Conservation (phyloP, 2,113 vertebrate species). For the Pionites leucogaster region DNA sequence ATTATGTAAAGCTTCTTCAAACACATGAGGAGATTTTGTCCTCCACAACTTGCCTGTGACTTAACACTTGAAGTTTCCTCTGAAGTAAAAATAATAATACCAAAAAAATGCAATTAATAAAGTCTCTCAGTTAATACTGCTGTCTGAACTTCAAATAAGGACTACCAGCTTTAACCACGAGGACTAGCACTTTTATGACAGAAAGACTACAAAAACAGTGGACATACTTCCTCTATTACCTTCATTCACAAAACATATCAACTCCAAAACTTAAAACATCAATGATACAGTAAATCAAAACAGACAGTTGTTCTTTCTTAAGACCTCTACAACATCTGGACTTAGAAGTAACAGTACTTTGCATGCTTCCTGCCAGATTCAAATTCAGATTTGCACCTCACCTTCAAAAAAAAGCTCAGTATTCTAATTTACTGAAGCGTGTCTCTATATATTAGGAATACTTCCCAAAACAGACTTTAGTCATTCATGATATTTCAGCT, state of each 20-base stretch:
- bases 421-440: not conserved
- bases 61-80: not conserved
- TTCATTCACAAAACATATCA: rapidly evolving
- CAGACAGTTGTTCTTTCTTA: not conserved
- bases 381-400: not conserved
- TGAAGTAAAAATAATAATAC: not conserved
- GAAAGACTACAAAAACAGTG: not conserved
- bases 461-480: not conserved
- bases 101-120: not conserved
- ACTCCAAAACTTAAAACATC: not conserved
- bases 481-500: not conserved
- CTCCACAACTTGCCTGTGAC: not conserved
- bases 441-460: not conserved
- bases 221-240: not conserved
- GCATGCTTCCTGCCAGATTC: not conserved
- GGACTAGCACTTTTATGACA: not conserved
- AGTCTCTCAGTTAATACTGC: not conserved
- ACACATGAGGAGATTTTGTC: not conserved
- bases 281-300: not conserved
- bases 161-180: not conserved
- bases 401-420: not conserved
- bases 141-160: not conserved
- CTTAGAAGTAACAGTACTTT: not conserved
- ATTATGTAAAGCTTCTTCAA: not conserved
- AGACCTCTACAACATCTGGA: not conserved